These are phyloP conservation scores for Barnardius zonarius DNA, from an alignment of 2,113 vertebrate species.

Conservation along the genomic window DNA sequence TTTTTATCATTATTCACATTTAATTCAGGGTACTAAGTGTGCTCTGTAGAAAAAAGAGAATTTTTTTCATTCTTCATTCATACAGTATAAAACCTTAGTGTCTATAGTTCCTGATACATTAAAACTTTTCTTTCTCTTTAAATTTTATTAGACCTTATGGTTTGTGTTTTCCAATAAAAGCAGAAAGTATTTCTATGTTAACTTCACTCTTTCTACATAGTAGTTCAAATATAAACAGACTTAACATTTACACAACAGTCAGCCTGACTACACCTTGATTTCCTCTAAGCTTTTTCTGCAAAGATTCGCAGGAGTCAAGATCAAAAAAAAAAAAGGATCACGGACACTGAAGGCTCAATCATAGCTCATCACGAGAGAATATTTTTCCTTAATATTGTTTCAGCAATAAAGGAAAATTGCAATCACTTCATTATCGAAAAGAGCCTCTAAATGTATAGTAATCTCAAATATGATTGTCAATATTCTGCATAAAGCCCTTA, in stretches of 20 bases:
- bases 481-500: neutral
- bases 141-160: neutral
- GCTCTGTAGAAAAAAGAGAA: neutral
- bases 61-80: neutral
- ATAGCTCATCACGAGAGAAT: neutral
- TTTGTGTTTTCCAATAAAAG: neutral
- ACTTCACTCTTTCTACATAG: neutral
- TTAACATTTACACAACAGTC: neutral
- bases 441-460: accelerated
- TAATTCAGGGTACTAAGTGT: neutral
- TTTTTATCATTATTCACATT: neutral
- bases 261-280: neutral
- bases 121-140: neutral
- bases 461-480: neutral
- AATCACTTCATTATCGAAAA: neutral
- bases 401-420: neutral
- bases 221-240: neutral
- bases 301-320: neutral
- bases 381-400: neutral
- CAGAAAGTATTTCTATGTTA: neutral
- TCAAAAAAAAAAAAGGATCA: neutral
- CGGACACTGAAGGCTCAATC: neutral
- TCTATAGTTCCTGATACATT: neutral
- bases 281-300: neutral
- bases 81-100: neutral